phyloP scores from a whole-genome alignment of 2,888 invertebrate genomes.

The Hirtodrosophila duncani region DNA sequence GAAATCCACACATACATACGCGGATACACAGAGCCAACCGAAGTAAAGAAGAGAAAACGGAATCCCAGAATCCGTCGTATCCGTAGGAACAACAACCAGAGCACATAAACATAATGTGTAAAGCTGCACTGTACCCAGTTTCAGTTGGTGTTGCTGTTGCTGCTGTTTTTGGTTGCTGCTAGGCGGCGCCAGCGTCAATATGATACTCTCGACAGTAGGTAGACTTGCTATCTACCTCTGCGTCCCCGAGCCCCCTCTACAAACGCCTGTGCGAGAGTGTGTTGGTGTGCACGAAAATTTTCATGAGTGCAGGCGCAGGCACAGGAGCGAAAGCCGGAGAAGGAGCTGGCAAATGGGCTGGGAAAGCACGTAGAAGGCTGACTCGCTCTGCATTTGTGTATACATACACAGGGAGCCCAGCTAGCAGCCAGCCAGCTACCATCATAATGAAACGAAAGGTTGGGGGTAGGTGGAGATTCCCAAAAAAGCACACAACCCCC shows the following conservation, averaged over 20 bases:
- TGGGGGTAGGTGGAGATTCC: too few species aligned
- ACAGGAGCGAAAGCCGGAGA: background rate
- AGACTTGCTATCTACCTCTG: conserved; percentile 65
- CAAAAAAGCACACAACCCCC: conserved; percentile 26
- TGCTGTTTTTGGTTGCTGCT: conserved; percentile 50
- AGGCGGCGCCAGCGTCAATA: conserved; percentile 55
- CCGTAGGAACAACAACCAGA: conserved; percentile 22
- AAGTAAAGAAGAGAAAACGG: conserved; percentile 58
- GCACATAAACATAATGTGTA: conserved; percentile 53
- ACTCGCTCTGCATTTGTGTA: conserved; percentile 71
- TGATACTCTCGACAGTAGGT: conserved; percentile 55
- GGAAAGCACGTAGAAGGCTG: conserved; percentile 35
- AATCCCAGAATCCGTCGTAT: conserved; percentile 55
- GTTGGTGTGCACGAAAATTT: conserved; percentile 53
- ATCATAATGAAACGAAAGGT: too few species aligned
- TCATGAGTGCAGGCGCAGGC: conserved; percentile 43
- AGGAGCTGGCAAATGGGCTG: conserved; percentile 9
- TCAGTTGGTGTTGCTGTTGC: conserved; percentile 21
- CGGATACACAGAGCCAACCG: conserved; percentile 13
- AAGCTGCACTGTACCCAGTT: conserved; percentile 61
- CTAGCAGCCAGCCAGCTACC: background rate
- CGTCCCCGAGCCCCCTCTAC: conserved; percentile 6
- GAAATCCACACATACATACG: conserved; percentile 44
- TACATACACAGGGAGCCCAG: conserved; percentile 56
- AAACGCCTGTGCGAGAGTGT: conserved; percentile 12